Percentiles rank a stretch among this genome's conserved stretches.
phyloP scores from a whole-genome alignment of 1,140 invertebrate species.

The Scylla paramamosain region DNA sequence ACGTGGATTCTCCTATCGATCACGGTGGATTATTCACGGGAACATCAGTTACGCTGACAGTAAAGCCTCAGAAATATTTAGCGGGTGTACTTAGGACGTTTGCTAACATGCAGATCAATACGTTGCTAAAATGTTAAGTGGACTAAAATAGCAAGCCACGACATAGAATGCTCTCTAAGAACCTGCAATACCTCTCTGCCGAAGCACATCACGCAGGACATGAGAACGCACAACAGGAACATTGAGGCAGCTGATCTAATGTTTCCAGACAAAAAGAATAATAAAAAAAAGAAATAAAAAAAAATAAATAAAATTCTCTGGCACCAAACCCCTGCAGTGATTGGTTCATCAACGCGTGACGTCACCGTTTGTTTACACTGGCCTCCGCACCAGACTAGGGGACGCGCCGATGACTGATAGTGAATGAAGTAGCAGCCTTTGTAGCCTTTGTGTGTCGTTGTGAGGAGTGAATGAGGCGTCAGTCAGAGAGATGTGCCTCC shows the following conservation, averaged over 20 bases:
- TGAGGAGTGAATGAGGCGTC: slow-evolving; percentile 46
- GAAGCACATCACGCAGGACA: no score
- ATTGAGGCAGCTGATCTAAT: neutral
- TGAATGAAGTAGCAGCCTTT: slow-evolving; percentile 29
- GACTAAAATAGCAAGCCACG: no score
- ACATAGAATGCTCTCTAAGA: no score
- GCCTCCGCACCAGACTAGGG: neutral
- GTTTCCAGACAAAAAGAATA: neutral
- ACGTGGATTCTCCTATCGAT: neutral
- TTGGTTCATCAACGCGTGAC: neutral
- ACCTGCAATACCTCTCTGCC: no score
- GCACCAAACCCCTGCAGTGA: neutral
- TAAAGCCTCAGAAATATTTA: neutral
- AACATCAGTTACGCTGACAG: neutral
- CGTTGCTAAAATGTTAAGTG: neutral
- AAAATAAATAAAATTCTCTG: neutral
- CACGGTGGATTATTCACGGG: neutral
- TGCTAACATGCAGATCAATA: neutral
- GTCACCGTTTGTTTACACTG: slow-evolving; percentile 39
- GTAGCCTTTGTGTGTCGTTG: slow-evolving; percentile 15
- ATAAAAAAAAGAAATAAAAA: no score
- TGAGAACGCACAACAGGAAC: neutral
- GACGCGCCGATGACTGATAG: slow-evolving; percentile 32
- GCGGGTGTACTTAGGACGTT: neutral
- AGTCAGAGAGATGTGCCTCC: neutral